phyloP scores from a whole-genome alignment of 2,888 invertebrate genomes.

The Deilephila elpenor region DNA sequence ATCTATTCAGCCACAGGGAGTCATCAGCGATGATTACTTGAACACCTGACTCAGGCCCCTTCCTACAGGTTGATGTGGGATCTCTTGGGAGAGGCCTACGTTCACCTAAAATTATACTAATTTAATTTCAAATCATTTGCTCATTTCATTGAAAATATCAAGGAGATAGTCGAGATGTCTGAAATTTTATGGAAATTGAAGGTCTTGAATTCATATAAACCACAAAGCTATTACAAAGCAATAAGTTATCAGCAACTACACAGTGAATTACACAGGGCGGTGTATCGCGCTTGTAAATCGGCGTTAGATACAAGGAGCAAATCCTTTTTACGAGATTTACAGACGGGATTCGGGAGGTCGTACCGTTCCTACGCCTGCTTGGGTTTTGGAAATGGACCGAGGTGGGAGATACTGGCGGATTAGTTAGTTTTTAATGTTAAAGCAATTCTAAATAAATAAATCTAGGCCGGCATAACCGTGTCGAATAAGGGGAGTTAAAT shows the following conservation, averaged over 20 bases:
- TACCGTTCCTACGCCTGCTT: constrained; percentile 63
- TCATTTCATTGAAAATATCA: too few species aligned
- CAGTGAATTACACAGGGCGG: constrained; percentile 55
- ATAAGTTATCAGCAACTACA: constrained; percentile 44
- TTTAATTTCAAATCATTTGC: too few species aligned
- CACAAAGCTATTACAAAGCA: constrained; percentile 33
- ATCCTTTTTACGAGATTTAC: constrained; percentile 82
- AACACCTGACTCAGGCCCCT: too few species aligned
- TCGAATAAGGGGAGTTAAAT: too few species aligned
- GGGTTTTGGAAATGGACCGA: constrained; percentile 42
- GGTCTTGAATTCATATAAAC: constrained; percentile 15
- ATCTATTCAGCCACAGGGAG: too few species aligned
- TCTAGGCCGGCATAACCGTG: too few species aligned
- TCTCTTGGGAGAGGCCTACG: too few species aligned
- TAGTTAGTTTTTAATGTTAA: background rate
- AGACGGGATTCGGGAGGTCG: constrained; percentile 67
- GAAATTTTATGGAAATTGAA: background rate
- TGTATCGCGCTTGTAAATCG: constrained; percentile 75
- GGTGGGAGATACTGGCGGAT: constrained; percentile 7
- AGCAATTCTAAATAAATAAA: too few species aligned
- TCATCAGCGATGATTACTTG: too few species aligned
- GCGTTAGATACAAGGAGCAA: constrained; percentile 72
- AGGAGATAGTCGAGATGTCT: too few species aligned
- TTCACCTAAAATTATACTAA: too few species aligned
- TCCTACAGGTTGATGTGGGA: too few species aligned